Evolutionary conservation across 2,888 invertebrate genomes (phyloP).

Genomic region (Drosophila mayaguana): DNA sequence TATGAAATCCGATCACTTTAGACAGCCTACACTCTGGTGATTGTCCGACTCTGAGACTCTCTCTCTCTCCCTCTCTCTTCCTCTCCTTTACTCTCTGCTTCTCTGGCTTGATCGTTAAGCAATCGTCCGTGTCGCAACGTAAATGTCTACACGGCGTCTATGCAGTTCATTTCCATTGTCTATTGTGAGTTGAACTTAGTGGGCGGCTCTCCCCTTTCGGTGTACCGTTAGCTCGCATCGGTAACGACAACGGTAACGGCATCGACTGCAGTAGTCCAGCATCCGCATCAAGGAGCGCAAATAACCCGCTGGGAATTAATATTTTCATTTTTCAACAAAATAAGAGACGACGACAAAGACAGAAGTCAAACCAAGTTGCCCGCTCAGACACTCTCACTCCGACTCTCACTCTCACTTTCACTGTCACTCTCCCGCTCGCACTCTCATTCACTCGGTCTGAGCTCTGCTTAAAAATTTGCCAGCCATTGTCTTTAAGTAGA

Average conservation of each 20-base stretch:
- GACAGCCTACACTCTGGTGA: neutral
- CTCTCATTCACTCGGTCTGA: neutral
- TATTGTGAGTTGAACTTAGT: conserved; percentile 24
- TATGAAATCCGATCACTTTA: conserved; percentile 1
- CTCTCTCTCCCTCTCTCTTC: conserved; percentile 1
- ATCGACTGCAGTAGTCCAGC: conserved; percentile 10
- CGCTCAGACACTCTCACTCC: conserved; percentile 5
- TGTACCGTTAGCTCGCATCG: conserved; percentile 27
- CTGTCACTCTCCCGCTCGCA: neutral
- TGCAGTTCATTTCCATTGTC: conserved; percentile 50
- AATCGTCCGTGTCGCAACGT: conserved; percentile 28
- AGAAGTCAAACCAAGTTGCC: neutral
- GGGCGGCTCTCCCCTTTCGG: conserved; percentile 13
- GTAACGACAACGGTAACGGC: conserved; percentile 4
- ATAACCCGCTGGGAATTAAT: conserved; percentile 73
- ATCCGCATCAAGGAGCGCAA: conserved; percentile 31
- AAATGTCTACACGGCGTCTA: conserved; percentile 37
- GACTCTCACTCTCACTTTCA: conserved; percentile 1
- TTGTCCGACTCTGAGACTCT: neutral
- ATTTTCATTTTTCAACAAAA: conserved; percentile 70
- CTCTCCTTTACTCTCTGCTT: neutral
- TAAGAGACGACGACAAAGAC: conserved; percentile 61
- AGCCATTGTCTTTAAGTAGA: conserved; percentile 72
- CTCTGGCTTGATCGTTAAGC: conserved; percentile 16
- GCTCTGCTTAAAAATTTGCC: conserved; percentile 56